Base-by-base conservation (phyloP, 92 coral and sea anemone genomes). In the Parazoanthus swiftii region DNA sequence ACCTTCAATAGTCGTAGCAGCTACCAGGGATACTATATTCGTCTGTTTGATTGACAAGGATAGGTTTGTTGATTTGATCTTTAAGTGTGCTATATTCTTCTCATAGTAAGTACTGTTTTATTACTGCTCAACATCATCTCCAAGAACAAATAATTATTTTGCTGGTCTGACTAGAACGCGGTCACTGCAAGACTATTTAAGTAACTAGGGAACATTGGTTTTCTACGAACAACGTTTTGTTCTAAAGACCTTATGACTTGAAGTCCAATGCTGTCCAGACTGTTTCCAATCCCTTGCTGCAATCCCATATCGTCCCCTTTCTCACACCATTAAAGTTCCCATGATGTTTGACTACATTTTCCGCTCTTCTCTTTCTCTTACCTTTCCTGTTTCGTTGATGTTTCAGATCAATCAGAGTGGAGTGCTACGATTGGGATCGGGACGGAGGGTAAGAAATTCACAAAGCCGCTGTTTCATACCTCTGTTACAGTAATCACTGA, bases 381-480 rank as follows among this genome's bases (percentile, higher is more conserved):
- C 25, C 80, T 20, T 36, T 54, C 33, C 2, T 6, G 42, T 33
- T 80, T 26, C 42, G 44, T 43, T 85, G 14, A 36, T 78, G 37
- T 67, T 76, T 44, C 74, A 96, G 98, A 76, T 92, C 98, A 16
- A 93, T 96, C 66, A 88, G 92, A 70, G 97, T 96, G 74, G 99
- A 96, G 86, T 96, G 99, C 86, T 96, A 96, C 76, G 99, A 96
- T 89, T 96, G 99, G 99, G 97, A 96, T 78, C 81, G 98, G 78
- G 93, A 95, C 89, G 98, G 98, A 87, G 96, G 99, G 99, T 96
- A 74, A 90, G 95, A 8, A 39, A n/a, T 44, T n/a, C 81, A 26
- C 43, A 46, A 39, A 37, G 20, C 21, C 21, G 7, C 15, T 79
- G 15, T 63, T 58, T 63, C 26, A 2, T 7, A 23, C 20, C 66